A percentile compares a stretch with the other conserved stretches of the same genome.
phyloP scores from a whole-genome alignment of 2,888 invertebrate genomes.

The Bunonema sp. region DNA sequence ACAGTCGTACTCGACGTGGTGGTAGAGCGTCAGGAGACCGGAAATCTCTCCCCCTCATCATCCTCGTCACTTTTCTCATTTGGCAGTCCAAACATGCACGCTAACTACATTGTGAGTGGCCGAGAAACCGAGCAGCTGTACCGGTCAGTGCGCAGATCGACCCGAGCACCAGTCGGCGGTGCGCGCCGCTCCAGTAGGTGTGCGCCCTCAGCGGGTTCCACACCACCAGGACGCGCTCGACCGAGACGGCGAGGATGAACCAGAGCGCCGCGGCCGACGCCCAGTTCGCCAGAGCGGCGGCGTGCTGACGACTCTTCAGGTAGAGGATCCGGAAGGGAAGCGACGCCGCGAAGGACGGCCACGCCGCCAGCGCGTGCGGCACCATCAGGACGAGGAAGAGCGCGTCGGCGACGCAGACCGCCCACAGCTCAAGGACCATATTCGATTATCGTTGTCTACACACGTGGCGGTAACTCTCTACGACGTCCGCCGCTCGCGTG shows the following conservation, averaged over 20 bases:
- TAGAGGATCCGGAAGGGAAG: conserved; percentile 29
- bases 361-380: conserved; percentile 18
- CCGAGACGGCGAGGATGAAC: conserved; percentile 40
- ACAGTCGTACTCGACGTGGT: conserved; percentile 41
- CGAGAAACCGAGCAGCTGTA: conserved; percentile 3
- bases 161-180: conserved; percentile 21
- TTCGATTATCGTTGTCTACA: background rate
- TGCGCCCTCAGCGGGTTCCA: conserved; percentile 31
- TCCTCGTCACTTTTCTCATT: too few relatives aligned
- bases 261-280: conserved; percentile 40
- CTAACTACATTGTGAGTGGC: background rate
- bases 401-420: too few relatives aligned
- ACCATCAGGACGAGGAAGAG: conserved; percentile 20
- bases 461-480: too few relatives aligned
- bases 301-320: conserved; percentile 27
- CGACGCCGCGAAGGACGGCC: conserved; percentile 6
- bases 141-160: conserved; percentile 31
- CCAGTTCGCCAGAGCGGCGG: conserved; percentile 40
- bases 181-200: conserved; percentile 30
- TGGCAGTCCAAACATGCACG: too few relatives aligned
- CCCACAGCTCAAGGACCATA: too few relatives aligned
- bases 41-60: background rate
- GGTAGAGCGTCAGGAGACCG: conserved; percentile 28
- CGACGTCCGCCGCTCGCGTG: too few relatives aligned
- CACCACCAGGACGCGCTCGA: conserved; percentile 34